Evolutionary conservation across 2,888 invertebrate species (phyloP), one percentile per base, ranked within the genome.

Genomic region (Mycalesis mineus): DNA sequence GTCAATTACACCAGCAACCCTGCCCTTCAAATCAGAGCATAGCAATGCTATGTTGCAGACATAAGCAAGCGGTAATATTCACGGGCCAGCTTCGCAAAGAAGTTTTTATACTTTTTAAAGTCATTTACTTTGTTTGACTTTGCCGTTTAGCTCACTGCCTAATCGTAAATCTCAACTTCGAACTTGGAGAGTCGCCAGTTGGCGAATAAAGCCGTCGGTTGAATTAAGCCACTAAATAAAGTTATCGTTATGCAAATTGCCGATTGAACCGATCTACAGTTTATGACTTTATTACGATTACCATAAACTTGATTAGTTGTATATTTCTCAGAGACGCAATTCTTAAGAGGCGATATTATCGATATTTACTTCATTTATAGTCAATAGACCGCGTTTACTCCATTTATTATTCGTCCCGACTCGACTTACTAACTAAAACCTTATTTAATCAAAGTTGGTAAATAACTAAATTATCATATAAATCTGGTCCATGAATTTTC

Each of bases 171-270:
- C 28, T 28, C 37, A 14, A 7, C 14, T 28, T 49, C 41, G 13
- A 39, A 41, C 22, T 48, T 48, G 55, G 40, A 48, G 40, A 11
- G 33, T 13, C 41, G 48, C 55, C 55, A 55, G 39, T 41, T 33
- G 40, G 40, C 22, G 22, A 22, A 2, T 22, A 22, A 22, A 22
- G 22, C 31, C 15, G 17, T 13, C 39, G 36, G 11, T 33, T 22
- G 33, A 48, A 55, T 48, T 14, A 41, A 48, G 48, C 40, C 41
- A 41, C 40, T 37, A 37, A 49, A 49, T 48, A 55, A 48, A 55
- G 40, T 41, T 41, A 48, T 55, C 48, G 55, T 40, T 33, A 41
- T 33, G 55, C 48, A 41, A 55, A 55, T 48, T 48, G 31, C 6
- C 22, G 41, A 14, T 40, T 29, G 48, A 55, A 49, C 55, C 13